Percentiles rank a stretch among this genome's conserved stretches.
These are phyloP conservation scores for Macrosoma leucophasiata DNA, from an alignment of 2,888 invertebrate species.

Conservation along the genomic window DNA sequence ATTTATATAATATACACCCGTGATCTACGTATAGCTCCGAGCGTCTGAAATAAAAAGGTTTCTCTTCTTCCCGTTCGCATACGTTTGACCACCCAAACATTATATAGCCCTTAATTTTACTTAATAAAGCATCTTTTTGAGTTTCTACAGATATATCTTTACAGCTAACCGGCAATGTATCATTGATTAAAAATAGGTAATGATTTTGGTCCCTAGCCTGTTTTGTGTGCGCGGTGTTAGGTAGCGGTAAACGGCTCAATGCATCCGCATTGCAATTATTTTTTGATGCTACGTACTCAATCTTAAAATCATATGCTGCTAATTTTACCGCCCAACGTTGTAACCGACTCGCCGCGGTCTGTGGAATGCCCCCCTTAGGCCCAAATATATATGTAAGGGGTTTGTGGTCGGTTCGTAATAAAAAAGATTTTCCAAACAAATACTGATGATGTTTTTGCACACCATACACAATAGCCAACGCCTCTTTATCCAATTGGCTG, in stretches of 20 bases:
- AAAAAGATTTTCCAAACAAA: slow-evolving; percentile 29
- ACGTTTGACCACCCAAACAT: slow-evolving; percentile 1
- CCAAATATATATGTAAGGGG: slow-evolving; percentile 41
- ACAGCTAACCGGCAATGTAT: slow-evolving; percentile 5
- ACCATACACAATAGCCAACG: slow-evolving; percentile 26
- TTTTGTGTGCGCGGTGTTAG: not conserved
- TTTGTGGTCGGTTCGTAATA: slow-evolving; percentile 42
- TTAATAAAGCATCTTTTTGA: slow-evolving; percentile 6
- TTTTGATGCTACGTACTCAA: slow-evolving; percentile 20
- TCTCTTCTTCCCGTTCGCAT: not conserved
- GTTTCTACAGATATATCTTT: slow-evolving; percentile 1
- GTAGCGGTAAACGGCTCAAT: slow-evolving; percentile 22
- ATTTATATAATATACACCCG: slow-evolving; percentile 7
- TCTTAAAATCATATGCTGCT: slow-evolving; percentile 32
- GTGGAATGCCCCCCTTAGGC: slow-evolving; percentile 28
- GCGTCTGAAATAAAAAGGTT: slow-evolving; percentile 2
- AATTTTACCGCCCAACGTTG: slow-evolving; percentile 35
- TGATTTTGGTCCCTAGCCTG: not conserved
- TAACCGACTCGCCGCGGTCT: slow-evolving; percentile 32
- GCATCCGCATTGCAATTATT: slow-evolving; percentile 23
- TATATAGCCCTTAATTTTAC: slow-evolving; percentile 1
- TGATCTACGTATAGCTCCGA: slow-evolving; percentile 2
- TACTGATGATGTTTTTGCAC: slow-evolving; percentile 28
- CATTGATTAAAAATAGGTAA: slow-evolving; percentile 4
- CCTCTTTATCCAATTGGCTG: slow-evolving; percentile 27